These are phyloP conservation scores for Sinohyriopsis cumingii DNA, from an alignment of 2,888 invertebrate genomes.

Conservation along the genomic window DNA sequence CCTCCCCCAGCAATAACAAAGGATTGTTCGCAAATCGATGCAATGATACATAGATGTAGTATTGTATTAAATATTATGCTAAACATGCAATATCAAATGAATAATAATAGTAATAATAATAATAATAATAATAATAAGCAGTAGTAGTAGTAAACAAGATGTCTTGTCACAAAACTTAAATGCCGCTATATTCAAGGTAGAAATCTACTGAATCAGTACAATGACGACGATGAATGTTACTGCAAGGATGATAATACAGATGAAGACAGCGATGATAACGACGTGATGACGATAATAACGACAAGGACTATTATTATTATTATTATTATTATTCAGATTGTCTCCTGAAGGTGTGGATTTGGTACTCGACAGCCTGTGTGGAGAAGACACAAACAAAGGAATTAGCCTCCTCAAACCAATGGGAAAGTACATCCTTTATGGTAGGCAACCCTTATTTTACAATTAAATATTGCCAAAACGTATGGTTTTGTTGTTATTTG, in stretches of 20 bases:
- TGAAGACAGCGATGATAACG: background rate
- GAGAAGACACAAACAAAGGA: conserved; percentile 90
- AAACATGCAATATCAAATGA: too few species aligned
- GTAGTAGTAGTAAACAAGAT: too few species aligned
- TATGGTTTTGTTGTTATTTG: background rate
- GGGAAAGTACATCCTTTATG: conserved; percentile 91
- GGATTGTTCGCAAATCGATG: too few species aligned
- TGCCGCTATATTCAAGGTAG: too few species aligned
- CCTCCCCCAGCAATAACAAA: too few species aligned
- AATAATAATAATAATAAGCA: background rate
- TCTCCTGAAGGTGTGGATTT: conserved; percentile 82
- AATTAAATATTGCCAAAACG: background rate
- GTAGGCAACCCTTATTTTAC: conserved; percentile 66
- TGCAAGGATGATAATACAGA: background rate
- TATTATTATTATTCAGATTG: conserved; percentile 48
- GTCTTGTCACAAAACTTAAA: too few species aligned
- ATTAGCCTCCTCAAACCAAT: conserved; percentile 88
- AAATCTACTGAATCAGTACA: too few species aligned
- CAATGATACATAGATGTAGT: too few species aligned
- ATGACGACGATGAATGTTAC: background rate
- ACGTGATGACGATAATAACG: background rate
- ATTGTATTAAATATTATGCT: too few species aligned
- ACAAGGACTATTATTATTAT: background rate
- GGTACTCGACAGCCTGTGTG: conserved; percentile 89
- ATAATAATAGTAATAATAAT: background rate